phyloP scores from a whole-genome alignment of 2,888 invertebrate genomes.

The Cephonodes hylas region DNA sequence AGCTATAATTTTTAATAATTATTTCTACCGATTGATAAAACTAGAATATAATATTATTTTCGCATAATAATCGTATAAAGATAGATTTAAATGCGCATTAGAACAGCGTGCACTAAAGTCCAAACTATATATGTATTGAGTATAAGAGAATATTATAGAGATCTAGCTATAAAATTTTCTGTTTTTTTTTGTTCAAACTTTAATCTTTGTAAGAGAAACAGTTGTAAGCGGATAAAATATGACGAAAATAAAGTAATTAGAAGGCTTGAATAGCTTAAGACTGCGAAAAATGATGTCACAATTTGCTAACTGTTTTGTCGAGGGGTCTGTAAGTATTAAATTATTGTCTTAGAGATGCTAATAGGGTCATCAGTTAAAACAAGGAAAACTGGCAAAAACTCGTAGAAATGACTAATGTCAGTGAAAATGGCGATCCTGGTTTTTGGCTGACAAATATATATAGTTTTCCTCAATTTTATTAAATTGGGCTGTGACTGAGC shows the following conservation, averaged over 20 bases:
- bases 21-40: no score
- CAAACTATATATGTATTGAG: no score
- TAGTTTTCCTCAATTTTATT: constrained; percentile 4
- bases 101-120: no score
- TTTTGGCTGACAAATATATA: constrained; percentile 3
- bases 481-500: background rate
- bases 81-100: no score
- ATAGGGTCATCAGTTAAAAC: constrained; percentile 65
- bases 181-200: no score
- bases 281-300: constrained; percentile 40
- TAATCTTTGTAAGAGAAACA: no score
- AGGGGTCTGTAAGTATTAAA: constrained; percentile 55
- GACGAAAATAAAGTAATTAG: background rate
- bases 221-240: background rate
- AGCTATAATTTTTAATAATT: no score
- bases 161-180: no score
- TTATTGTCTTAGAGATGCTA: constrained; percentile 65
- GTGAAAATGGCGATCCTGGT: constrained; percentile 13
- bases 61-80: no score
- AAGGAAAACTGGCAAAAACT: constrained; percentile 50
- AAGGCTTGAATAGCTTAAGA: background rate
- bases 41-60: no score
- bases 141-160: no score
- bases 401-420: constrained; percentile 36
- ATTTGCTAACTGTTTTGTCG: constrained; percentile 44